phyloP scores from a whole-genome alignment of 2,797 vertebrate species.

The Pangasius krempfi region DNA sequence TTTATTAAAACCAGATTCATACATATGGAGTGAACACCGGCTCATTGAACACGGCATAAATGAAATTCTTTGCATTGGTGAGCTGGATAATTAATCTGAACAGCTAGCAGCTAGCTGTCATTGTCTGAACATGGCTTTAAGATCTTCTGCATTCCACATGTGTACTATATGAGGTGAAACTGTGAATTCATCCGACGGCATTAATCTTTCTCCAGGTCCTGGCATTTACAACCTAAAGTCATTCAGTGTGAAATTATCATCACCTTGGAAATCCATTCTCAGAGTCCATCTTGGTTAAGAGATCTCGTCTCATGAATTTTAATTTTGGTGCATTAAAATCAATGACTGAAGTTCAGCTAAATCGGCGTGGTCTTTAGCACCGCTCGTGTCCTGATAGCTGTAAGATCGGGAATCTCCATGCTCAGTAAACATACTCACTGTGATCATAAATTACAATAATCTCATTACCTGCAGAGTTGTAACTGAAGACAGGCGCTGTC shows the following conservation, averaged over 20 bases:
- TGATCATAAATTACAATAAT: not conserved
- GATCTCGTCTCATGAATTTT: conserved; percentile 21
- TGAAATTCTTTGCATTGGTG: not conserved
- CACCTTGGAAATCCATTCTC: not conserved
- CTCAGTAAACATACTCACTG: not conserved
- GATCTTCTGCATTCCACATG: not conserved
- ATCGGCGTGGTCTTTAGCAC: not conserved
- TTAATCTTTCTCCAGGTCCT: not conserved
- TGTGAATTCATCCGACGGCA: not conserved
- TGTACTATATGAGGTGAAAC: not conserved
- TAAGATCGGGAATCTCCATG: not conserved
- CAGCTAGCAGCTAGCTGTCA: not conserved
- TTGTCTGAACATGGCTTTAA: not conserved
- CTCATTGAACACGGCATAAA: not conserved
- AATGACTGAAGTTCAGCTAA: not conserved
- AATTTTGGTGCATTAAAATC: not conserved
- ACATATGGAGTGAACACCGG: not conserved
- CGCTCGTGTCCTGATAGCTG: not conserved
- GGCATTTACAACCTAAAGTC: not conserved
- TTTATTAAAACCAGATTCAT: not conserved
- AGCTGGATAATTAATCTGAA: not conserved
- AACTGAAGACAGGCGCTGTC: not conserved
- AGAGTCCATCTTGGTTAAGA: not conserved
- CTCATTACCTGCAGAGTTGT: not conserved
- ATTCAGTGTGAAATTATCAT: conserved; percentile 5